Conservation (phyloP, 1,140 invertebrate species). For the Anadara kagoshimensis region DNA sequence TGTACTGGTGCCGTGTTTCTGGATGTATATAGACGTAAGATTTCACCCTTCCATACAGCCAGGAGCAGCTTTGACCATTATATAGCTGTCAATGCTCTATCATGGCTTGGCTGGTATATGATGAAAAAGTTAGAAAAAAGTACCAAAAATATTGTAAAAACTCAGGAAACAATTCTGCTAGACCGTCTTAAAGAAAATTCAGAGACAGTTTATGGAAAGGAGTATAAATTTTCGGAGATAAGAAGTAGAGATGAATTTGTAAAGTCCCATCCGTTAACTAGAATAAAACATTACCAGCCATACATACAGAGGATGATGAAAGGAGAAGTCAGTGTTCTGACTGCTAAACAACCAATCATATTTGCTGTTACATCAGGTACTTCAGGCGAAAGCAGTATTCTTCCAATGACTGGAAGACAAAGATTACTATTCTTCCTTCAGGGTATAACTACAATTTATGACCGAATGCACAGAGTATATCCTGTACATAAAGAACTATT, state of each 20-base stretch:
- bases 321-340: slow-evolving; percentile 62
- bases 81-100: slow-evolving; percentile 20
- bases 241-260: slow-evolving; percentile 61
- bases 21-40: slow-evolving; percentile 22
- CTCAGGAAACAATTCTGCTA: slow-evolving; percentile 60
- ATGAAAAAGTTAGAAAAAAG: slow-evolving; percentile 43
- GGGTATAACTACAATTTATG: slow-evolving; percentile 62
- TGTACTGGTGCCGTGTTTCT: slow-evolving; percentile 12
- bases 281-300: slow-evolving; percentile 58
- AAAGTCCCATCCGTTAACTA: slow-evolving; percentile 60
- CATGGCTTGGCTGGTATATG: slow-evolving; percentile 26
- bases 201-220: slow-evolving; percentile 65
- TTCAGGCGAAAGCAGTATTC: slow-evolving; percentile 63
- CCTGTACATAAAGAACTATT: slow-evolving; percentile 53
- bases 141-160: slow-evolving; percentile 54
- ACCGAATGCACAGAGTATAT: slow-evolving; percentile 56
- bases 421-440: slow-evolving; percentile 62
- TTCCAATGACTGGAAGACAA: slow-evolving; percentile 65
- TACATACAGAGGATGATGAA: slow-evolving; percentile 65
- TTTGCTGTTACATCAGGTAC: slow-evolving; percentile 72
- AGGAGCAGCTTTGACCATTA: slow-evolving; percentile 31
- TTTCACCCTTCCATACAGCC: slow-evolving; percentile 9
- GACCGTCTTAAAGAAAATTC: slow-evolving; percentile 55
- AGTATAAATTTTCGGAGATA: slow-evolving; percentile 62
- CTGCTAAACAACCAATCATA: slow-evolving; percentile 53